Conservation (phyloP, 2,113 vertebrate genomes). For the Salvator merianae region DNA sequence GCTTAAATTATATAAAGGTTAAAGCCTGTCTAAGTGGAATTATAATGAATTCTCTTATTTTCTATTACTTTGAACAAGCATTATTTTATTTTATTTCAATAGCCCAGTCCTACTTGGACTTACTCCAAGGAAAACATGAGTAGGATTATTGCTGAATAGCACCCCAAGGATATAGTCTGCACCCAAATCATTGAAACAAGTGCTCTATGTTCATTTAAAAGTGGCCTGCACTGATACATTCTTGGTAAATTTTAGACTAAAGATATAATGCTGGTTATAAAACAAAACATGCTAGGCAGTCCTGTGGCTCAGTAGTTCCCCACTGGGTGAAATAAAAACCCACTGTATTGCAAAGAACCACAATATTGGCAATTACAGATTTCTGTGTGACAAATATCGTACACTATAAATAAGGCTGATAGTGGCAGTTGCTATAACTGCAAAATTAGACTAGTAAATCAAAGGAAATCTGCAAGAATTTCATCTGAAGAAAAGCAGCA, state of each 20-base stretch:
- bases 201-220: not conserved
- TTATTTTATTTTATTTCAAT: not conserved
- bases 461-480: constrained; percentile 22
- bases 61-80: not conserved
- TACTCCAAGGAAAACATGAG: not conserved
- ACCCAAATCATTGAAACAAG: not conserved
- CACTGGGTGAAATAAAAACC: not conserved
- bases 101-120: not conserved
- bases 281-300: not conserved
- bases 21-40: too few relatives aligned
- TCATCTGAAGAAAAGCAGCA: constrained; percentile 20
- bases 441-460: constrained; percentile 29
- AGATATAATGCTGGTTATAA: not conserved
- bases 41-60: not conserved
- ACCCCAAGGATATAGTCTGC: not conserved
- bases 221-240: not conserved
- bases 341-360: constrained; percentile 8
- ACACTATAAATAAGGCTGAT: constrained; percentile 17
- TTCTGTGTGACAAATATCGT: constrained; percentile 11
- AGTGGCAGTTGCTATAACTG: constrained; percentile 10
- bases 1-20: too few relatives aligned
- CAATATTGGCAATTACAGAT: constrained; percentile 17
- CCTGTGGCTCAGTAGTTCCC: not conserved
- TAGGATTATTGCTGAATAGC: not conserved
- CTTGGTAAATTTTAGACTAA: not conserved